Evolutionary conservation across 1,140 invertebrate species (phyloP).

Genomic region (Drosophila ohnishii): DNA sequence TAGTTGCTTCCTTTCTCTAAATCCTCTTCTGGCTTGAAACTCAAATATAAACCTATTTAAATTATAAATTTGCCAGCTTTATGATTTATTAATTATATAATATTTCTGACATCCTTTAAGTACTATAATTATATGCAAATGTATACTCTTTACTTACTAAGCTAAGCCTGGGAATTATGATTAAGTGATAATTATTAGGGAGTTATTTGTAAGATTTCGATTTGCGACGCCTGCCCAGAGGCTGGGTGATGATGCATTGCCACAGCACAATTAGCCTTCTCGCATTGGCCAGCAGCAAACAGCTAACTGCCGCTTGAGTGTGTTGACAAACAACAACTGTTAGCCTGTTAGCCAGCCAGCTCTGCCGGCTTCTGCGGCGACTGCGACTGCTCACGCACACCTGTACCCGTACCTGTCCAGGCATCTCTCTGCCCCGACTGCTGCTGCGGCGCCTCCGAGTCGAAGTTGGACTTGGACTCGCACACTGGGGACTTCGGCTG

Average conservation of each 20-base stretch:
- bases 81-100: background rate
- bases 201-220: background rate
- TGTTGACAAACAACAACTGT: slow-evolving; percentile 70
- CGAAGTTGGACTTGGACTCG: slow-evolving; percentile 4
- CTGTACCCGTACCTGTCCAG: slow-evolving; percentile 21
- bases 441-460: slow-evolving; percentile 4
- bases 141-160: background rate
- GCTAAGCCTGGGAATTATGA: background rate
- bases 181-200: too few relatives aligned
- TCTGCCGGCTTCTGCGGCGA: slow-evolving; percentile 27
- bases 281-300: slow-evolving; percentile 47
- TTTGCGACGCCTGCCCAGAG: slow-evolving; percentile 5
- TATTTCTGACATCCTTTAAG: background rate
- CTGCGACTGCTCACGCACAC: slow-evolving; percentile 23
- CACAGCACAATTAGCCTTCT: slow-evolving; percentile 22
- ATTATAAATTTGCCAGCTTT: background rate
- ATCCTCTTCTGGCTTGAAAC: too few relatives aligned
- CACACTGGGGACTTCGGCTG: slow-evolving; percentile 23
- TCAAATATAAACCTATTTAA: too few relatives aligned
- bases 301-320: slow-evolving; percentile 65
- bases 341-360: slow-evolving; percentile 18
- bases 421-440: slow-evolving; percentile 17
- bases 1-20: too few relatives aligned
- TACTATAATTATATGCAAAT: too few relatives aligned
- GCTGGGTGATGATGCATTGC: slow-evolving; percentile 13